Conservation (phyloP, 1,140 invertebrate genomes). For the Drosophila jambulina region DNA sequence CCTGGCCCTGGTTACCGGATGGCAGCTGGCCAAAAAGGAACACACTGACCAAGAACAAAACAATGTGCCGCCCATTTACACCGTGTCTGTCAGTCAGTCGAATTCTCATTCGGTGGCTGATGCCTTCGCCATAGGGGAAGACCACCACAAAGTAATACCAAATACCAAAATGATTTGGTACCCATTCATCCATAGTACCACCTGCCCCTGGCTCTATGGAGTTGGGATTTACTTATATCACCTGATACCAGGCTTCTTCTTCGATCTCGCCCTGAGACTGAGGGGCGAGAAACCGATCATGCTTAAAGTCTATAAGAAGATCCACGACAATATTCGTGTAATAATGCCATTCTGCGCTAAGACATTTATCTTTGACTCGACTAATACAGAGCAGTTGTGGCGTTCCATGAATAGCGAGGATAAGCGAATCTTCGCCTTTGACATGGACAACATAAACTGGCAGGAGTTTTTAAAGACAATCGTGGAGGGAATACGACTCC, state of each 20-base stretch:
- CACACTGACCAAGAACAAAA: not conserved
- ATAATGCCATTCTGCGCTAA: conserved; percentile 88
- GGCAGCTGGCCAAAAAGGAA: conserved; percentile 86
- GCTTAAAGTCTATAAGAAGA: conserved; percentile 89
- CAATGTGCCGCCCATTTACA: conserved; percentile 87
- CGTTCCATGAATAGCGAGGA: conserved; percentile 87
- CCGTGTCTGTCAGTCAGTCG: conserved; percentile 88
- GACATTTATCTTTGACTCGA: conserved; percentile 89
- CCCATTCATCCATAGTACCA: conserved; percentile 80
- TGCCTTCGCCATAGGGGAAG: conserved; percentile 74
- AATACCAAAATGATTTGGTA: conserved; percentile 85
- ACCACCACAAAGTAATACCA: conserved; percentile 61
- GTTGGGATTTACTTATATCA: conserved; percentile 86
- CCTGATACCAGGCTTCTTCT: conserved; percentile 86
- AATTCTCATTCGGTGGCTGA: conserved; percentile 88
- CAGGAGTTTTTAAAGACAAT: conserved; percentile 86
- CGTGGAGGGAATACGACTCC: conserved; percentile 88
- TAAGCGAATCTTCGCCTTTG: conserved; percentile 88
- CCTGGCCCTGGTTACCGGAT: conserved; percentile 89
- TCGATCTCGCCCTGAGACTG: conserved; percentile 86
- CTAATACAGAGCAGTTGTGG: conserved; percentile 88
- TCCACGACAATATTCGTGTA: conserved; percentile 88
- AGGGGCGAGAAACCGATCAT: conserved; percentile 84
- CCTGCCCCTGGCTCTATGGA: conserved; percentile 77
- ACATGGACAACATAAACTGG: conserved; percentile 89